Percentiles rank a stretch among this genome's conserved stretches.
phyloP scores from a whole-genome alignment of 2,797 vertebrate genomes.

The Tragelaphus oryx region DNA sequence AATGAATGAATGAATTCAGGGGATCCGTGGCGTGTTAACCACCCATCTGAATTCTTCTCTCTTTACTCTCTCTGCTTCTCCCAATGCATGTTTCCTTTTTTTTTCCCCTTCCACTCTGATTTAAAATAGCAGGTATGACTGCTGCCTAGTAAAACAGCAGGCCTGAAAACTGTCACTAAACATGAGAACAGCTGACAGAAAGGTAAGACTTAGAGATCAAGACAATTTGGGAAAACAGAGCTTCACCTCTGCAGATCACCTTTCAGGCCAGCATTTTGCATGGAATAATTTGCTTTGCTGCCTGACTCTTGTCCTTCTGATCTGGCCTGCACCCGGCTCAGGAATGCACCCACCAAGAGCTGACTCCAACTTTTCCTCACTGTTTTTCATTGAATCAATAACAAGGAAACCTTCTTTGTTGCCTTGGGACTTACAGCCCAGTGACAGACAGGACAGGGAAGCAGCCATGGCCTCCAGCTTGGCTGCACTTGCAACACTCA shows the following conservation, averaged over 20 bases:
- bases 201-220: constrained; percentile 47
- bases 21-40: neutral
- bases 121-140: constrained; percentile 20
- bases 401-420: constrained; percentile 49
- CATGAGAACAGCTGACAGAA: neutral
- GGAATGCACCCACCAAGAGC: neutral
- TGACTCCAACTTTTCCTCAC: neutral
- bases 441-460: constrained; percentile 48
- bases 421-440: constrained; percentile 44
- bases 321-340: constrained; percentile 22
- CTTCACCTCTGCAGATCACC: neutral
- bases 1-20: neutral
- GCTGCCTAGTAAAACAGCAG: constrained; percentile 15
- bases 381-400: constrained; percentile 15
- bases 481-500: neutral
- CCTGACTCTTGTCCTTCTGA: constrained; percentile 8
- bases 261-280: neutral
- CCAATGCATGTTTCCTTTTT: neutral
- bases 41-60: neutral
- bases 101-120: neutral
- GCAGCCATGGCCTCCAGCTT: neutral
- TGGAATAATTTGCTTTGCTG: constrained; percentile 51
- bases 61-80: neutral
- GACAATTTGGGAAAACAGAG: constrained; percentile 18
- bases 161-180: constrained; percentile 52